These are phyloP conservation scores for Anagrus nilaparvatae DNA, from an alignment of 1,140 invertebrate genomes.

Conservation along the genomic window DNA sequence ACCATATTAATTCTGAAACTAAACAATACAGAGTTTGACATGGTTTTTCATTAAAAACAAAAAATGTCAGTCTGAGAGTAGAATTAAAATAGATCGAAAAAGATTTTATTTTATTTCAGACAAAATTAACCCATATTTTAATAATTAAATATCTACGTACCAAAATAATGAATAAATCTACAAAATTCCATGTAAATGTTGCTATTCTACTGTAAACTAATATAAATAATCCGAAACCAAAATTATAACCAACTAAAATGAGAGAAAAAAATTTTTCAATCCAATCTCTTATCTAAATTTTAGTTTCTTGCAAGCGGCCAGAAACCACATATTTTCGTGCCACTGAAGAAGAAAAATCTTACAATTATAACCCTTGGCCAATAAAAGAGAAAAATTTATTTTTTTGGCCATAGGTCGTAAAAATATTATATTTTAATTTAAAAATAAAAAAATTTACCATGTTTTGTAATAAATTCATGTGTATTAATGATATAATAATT, in stretches of 20 bases:
- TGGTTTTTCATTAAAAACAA: no score
- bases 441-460: conserved; percentile 19
- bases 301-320: no score
- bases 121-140: not conserved
- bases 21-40: no score
- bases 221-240: conserved; percentile 31
- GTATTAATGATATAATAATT: conserved; percentile 24
- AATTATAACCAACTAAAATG: conserved; percentile 34
- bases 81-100: no score
- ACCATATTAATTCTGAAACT: no score
- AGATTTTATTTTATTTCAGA: not conserved
- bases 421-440: not conserved
- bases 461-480: conserved; percentile 30
- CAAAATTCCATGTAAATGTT: conserved; percentile 60
- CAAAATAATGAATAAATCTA: conserved; percentile 54
- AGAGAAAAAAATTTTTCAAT: no score
- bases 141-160: conserved; percentile 29
- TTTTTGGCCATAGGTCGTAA: no score
- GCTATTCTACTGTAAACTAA: conserved; percentile 48
- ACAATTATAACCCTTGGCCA: no score
- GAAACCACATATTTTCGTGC: no score
- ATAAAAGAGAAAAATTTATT: not conserved
- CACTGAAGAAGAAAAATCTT: no score
- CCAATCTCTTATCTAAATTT: no score
- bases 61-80: no score